These are phyloP conservation scores for Eurois occulta DNA, from an alignment of 2,888 invertebrate genomes.

Conservation along the genomic window DNA sequence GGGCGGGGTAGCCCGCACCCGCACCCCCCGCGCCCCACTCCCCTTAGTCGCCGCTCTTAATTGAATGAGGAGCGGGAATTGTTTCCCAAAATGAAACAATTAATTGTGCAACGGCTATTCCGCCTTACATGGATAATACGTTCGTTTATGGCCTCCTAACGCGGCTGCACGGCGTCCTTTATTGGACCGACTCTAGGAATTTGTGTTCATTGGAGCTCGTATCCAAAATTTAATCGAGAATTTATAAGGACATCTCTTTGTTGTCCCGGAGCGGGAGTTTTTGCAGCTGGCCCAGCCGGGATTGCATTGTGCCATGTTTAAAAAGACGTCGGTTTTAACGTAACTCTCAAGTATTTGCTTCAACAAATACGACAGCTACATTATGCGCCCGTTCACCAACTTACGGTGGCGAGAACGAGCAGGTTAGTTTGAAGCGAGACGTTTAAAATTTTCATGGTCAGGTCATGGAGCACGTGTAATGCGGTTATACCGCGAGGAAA, in stretches of 20 bases:
- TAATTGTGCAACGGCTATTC: conserved; percentile 91
- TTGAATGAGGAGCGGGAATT: conserved; percentile 91
- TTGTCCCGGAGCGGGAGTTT: conserved; percentile 81
- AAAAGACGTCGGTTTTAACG: conserved; percentile 79
- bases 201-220: conserved; percentile 90
- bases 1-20: conserved; percentile 78
- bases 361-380: conserved; percentile 71
- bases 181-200: conserved; percentile 90
- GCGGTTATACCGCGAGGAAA: conserved; percentile 84
- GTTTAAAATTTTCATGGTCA: conserved; percentile 90
- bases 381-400: conserved; percentile 69
- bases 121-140: conserved; percentile 91
- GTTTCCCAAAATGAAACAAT: conserved; percentile 91
- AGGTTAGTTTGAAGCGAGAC: conserved; percentile 83
- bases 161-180: conserved; percentile 90
- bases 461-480: conserved; percentile 87
- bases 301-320: conserved; percentile 81
- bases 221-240: conserved; percentile 90
- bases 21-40: conserved; percentile 67
- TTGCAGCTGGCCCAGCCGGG: conserved; percentile 83
- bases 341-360: conserved; percentile 73
- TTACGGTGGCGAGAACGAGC: conserved; percentile 69
- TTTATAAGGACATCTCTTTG: conserved; percentile 88
- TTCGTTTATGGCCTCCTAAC: conserved; percentile 91
- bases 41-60: conserved; percentile 90